A percentile compares a stretch with the other conserved stretches of the same genome.
phyloP scores from a whole-genome alignment of 2,888 invertebrate genomes.

The Idaea biselata region DNA sequence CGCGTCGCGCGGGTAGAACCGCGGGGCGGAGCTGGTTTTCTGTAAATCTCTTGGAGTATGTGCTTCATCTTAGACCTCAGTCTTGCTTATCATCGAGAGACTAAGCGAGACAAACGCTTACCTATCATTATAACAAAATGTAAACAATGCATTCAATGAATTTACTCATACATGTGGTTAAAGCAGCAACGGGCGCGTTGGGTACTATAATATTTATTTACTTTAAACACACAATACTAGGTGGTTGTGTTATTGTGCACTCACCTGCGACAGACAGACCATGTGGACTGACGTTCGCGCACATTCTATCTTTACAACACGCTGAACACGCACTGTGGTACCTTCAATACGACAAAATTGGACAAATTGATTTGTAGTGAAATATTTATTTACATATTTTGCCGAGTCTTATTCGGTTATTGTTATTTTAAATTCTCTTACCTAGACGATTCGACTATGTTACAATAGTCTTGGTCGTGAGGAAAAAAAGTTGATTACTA shows the following conservation, averaged over 20 bases:
- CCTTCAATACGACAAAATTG: not conserved
- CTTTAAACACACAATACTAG: not conserved
- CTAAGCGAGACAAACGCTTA: too few relatives aligned
- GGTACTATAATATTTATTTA: not conserved
- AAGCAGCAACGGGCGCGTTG: not conserved
- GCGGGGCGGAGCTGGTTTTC: too few relatives aligned
- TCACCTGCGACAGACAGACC: not conserved
- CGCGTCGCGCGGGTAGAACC: too few relatives aligned
- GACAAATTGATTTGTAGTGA: not conserved
- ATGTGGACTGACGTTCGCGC: not conserved
- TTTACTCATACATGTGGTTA: not conserved
- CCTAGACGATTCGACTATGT: too few relatives aligned
- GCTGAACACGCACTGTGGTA: not conserved
- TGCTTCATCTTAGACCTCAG: too few relatives aligned
- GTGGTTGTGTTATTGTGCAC: not conserved
- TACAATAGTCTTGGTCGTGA: too few relatives aligned
- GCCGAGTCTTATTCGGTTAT: too few relatives aligned
- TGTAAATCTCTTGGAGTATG: too few relatives aligned
- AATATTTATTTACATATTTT: not conserved
- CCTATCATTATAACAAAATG: too few relatives aligned
- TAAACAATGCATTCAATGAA: not conserved
- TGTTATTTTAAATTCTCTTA: too few relatives aligned
- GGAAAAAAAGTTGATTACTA: too few relatives aligned
- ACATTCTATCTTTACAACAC: not conserved
- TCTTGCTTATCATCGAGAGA: too few relatives aligned